Evolutionary conservation across 2,888 invertebrate species (phyloP).

Genomic region (Petrophora chlorosata): DNA sequence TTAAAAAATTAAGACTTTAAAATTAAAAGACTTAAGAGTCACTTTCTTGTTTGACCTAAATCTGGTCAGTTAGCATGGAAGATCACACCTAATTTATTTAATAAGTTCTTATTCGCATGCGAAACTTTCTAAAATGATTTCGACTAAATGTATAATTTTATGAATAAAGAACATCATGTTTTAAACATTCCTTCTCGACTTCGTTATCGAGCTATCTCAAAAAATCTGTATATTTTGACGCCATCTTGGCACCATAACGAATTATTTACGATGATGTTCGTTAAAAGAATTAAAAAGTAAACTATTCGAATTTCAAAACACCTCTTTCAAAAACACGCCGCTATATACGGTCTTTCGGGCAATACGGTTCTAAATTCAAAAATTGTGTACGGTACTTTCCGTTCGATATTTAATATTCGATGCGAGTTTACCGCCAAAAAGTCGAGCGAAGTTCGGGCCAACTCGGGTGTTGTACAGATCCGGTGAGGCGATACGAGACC

Average conservation of each 20-base stretch:
- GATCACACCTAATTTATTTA: too few relatives aligned
- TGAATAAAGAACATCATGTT: slow-evolving; percentile 8
- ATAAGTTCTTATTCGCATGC: too few relatives aligned
- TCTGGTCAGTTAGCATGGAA: too few relatives aligned
- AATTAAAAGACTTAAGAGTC: too few relatives aligned
- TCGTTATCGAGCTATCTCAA: slow-evolving; percentile 12
- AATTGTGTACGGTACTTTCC: slow-evolving; percentile 44
- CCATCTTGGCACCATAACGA: slow-evolving; percentile 20
- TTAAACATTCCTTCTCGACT: slow-evolving; percentile 14
- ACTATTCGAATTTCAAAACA: slow-evolving; percentile 21
- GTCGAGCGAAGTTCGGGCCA: slow-evolving; percentile 39
- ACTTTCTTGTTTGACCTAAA: too few relatives aligned
- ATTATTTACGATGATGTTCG: slow-evolving; percentile 19
- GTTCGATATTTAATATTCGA: slow-evolving; percentile 20
- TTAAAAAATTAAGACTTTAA: too few relatives aligned
- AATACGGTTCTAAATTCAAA: slow-evolving; percentile 36
- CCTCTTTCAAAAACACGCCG: slow-evolving; percentile 35
- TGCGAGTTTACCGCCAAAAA: slow-evolving; percentile 57
- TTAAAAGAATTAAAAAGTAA: slow-evolving; percentile 21
- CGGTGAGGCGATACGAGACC: slow-evolving; percentile 64
- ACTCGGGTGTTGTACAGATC: slow-evolving; percentile 63
- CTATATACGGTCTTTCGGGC: slow-evolving; percentile 18
- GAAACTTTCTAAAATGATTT: neutral
- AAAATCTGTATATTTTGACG: slow-evolving; percentile 23
- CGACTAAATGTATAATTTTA: slow-evolving; percentile 1